Conservation (phyloP, 2,888 invertebrate genomes). For the Hirtodrosophila alboralis region DNA sequence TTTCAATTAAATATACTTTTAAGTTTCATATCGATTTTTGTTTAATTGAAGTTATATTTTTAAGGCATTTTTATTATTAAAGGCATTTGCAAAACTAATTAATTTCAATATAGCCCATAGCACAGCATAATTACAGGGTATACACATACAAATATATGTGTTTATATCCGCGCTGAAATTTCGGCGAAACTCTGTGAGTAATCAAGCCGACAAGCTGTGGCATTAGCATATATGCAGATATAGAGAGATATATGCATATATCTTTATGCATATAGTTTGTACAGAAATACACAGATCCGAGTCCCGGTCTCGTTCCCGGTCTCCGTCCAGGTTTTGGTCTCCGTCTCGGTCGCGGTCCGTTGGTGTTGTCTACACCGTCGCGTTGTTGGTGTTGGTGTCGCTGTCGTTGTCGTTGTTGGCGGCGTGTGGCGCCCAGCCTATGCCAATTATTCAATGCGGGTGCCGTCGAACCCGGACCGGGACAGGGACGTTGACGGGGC, state of each 20-base stretch:
- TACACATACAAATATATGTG: too few relatives aligned
- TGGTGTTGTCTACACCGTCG: slow-evolving; percentile 1
- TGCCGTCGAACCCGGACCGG: slow-evolving; percentile 59
- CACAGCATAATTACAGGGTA: slow-evolving; percentile 26
- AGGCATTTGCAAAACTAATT: too few relatives aligned
- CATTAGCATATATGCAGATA: slow-evolving; percentile 79
- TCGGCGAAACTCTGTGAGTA: slow-evolving; percentile 62
- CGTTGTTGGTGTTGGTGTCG: slow-evolving; percentile 3
- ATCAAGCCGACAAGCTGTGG: slow-evolving; percentile 73
- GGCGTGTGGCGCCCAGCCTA: slow-evolving; percentile 78
- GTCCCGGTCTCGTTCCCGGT: slow-evolving; percentile 3
- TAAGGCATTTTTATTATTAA: too few relatives aligned
- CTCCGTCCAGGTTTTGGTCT: neutral
- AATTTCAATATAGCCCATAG: too few relatives aligned
- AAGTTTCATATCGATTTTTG: too few relatives aligned
- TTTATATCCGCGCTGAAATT: slow-evolving; percentile 5
- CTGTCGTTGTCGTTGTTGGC: slow-evolving; percentile 11
- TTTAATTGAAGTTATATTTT: too few relatives aligned
- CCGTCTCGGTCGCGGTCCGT: neutral
- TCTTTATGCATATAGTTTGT: slow-evolving; percentile 41
- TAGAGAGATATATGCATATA: slow-evolving; percentile 36
- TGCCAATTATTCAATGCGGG: slow-evolving; percentile 78
- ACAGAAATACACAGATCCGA: slow-evolving; percentile 34
- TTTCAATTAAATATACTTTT: too few relatives aligned
- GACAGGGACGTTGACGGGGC: slow-evolving; percentile 27